Evolutionary conservation across 2,888 invertebrate genomes (phyloP).

Genomic region (Oligia latruncula): DNA sequence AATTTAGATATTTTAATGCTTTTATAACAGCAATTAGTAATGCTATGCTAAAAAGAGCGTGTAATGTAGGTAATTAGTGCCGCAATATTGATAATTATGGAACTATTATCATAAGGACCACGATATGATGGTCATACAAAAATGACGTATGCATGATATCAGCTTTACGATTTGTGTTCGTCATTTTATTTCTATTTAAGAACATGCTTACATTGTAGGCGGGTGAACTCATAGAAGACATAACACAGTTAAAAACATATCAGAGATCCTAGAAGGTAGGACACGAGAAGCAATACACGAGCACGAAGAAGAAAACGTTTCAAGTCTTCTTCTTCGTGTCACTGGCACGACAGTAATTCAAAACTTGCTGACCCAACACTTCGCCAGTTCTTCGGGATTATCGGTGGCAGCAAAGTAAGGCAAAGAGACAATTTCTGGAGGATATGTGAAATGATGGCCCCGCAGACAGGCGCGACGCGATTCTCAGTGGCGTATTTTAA

Average conservation of each 20-base stretch:
- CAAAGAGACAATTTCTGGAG: not conserved
- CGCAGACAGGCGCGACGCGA: too few species aligned
- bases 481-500: too few species aligned
- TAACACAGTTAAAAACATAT: not conserved
- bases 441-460: not conserved
- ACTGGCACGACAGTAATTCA: not conserved
- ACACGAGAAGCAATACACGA: not conserved
- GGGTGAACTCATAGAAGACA: not conserved
- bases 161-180: constrained; percentile 2
- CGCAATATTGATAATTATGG: constrained; percentile 21
- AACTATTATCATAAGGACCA: constrained; percentile 16
- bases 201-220: constrained; percentile 6
- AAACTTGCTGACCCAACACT: not conserved
- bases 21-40: constrained; percentile 36
- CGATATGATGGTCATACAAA: constrained; percentile 17
- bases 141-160: constrained; percentile 14
- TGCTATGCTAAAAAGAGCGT: constrained; percentile 35
- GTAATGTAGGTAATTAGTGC: constrained; percentile 24
- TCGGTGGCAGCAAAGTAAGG: not conserved
- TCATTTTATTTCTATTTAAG: constrained; percentile 10
- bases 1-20: constrained; percentile 4
- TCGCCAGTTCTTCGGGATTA: not conserved
- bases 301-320: not conserved
- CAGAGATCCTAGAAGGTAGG: not conserved
- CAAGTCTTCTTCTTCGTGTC: not conserved